Evolutionary conservation across 2,888 invertebrate genomes (phyloP).

Genomic region (Pyrgus malvae): DNA sequence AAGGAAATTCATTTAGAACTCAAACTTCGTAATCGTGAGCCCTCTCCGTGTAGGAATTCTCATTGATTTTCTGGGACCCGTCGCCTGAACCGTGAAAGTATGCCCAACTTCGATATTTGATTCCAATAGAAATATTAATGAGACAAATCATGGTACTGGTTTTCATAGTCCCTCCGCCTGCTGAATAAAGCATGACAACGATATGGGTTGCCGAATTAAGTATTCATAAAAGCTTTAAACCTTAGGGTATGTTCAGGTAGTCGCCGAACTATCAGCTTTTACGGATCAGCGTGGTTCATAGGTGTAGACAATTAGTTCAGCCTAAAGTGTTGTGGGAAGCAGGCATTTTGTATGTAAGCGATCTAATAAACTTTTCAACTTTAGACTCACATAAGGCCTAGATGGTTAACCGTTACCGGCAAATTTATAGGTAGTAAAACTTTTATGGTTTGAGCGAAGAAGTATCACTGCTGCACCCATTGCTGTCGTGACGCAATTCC

Average conservation of each 20-base stretch:
- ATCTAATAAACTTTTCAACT: too few species aligned
- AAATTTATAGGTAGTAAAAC: too few species aligned
- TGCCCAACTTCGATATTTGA: constrained; percentile 61
- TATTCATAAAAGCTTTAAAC: background rate
- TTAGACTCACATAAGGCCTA: too few species aligned
- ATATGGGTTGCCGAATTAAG: background rate
- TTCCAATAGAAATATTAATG: constrained; percentile 64
- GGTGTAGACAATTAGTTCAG: too few species aligned
- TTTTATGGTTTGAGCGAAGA: too few species aligned
- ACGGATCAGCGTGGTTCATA: too few species aligned
- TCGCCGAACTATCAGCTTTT: background rate
- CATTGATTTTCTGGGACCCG: constrained; percentile 39
- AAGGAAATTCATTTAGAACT: constrained; percentile 33
- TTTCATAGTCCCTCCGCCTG: constrained; percentile 28
- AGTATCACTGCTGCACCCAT: too few species aligned
- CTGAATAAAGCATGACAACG: constrained; percentile 12
- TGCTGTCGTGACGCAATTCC: too few species aligned
- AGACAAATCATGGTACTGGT: constrained; percentile 52
- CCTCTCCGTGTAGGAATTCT: constrained; percentile 35
- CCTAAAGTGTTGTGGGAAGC: too few species aligned
- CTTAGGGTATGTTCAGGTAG: background rate
- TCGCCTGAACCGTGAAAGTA: constrained; percentile 63
- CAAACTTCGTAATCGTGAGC: constrained; percentile 31
- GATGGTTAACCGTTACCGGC: too few species aligned
- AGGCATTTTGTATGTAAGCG: too few species aligned